These are phyloP conservation scores for Microcebus murinus DNA, from an alignment of 2,113 vertebrate genomes.

Conservation along the genomic window DNA sequence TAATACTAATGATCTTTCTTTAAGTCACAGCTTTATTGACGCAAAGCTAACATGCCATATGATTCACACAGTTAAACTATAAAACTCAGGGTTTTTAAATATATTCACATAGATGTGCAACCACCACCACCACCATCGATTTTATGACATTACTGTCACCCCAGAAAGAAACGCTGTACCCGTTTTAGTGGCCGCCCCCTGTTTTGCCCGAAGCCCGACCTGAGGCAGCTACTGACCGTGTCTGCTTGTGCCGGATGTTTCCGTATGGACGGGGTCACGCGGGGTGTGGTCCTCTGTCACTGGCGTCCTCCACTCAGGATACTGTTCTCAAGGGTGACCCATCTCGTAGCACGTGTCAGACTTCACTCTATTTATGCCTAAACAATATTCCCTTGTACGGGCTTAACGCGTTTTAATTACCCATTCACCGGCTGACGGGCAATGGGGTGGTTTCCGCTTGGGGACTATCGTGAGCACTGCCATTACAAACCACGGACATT, in stretches of 20 bases:
- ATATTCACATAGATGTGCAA: neutral
- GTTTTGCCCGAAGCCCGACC: neutral
- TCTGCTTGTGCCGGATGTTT: neutral
- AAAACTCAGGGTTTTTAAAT: neutral
- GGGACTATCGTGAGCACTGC: neutral
- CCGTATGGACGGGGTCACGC: neutral
- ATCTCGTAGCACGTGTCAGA: neutral
- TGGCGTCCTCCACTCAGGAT: neutral
- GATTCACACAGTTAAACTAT: neutral
- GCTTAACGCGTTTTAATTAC: neutral
- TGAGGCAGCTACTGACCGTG: fast-evolving
- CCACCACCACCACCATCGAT: neutral
- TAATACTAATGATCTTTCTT: neutral
- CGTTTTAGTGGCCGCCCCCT: neutral
- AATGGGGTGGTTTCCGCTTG: neutral
- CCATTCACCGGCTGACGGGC: too few species aligned
- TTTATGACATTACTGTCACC: neutral
- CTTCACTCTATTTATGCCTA: neutral
- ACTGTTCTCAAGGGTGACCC: neutral
- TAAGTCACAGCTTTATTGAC: neutral
- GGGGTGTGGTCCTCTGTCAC: neutral
- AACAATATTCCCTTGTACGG: neutral
- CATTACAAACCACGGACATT: neutral
- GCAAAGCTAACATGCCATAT: neutral
- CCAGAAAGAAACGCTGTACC: neutral